Evolutionary conservation across 1,140 invertebrate species (phyloP).

Genomic region (Oncopeltus fasciatus): DNA sequence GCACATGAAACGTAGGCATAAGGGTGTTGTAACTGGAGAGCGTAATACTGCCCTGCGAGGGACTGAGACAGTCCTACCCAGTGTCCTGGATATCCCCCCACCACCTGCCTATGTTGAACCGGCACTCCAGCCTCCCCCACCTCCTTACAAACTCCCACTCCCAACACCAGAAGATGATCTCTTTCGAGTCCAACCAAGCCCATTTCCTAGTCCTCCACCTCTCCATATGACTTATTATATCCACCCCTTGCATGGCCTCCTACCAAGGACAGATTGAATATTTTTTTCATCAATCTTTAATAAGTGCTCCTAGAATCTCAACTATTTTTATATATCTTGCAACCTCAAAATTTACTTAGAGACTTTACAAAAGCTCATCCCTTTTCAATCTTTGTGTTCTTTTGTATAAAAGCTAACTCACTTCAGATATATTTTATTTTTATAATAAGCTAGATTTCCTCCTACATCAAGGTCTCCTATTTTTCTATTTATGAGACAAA

Average conservation of each 20-base stretch:
- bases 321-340: too few species aligned
- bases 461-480: too few species aligned
- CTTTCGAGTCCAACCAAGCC: neutral
- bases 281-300: neutral
- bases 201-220: neutral
- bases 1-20: slow-evolving; percentile 55
- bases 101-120: neutral
- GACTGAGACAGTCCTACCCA: neutral
- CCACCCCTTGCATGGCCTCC: neutral
- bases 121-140: neutral
- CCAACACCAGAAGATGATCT: neutral
- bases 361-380: too few species aligned
- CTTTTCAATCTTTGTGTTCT: too few species aligned
- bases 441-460: too few species aligned
- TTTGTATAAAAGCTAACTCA: too few species aligned
- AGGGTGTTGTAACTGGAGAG: slow-evolving; percentile 31
- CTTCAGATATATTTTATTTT: too few species aligned
- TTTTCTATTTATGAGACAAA: too few species aligned
- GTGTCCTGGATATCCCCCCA: neutral
- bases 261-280: neutral
- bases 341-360: too few species aligned
- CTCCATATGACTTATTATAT: neutral
- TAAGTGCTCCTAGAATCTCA: too few species aligned
- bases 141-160: neutral
- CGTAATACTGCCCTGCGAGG: neutral